Conservation (phyloP, 2,888 invertebrate genomes). For the Myopa testacea region DNA sequence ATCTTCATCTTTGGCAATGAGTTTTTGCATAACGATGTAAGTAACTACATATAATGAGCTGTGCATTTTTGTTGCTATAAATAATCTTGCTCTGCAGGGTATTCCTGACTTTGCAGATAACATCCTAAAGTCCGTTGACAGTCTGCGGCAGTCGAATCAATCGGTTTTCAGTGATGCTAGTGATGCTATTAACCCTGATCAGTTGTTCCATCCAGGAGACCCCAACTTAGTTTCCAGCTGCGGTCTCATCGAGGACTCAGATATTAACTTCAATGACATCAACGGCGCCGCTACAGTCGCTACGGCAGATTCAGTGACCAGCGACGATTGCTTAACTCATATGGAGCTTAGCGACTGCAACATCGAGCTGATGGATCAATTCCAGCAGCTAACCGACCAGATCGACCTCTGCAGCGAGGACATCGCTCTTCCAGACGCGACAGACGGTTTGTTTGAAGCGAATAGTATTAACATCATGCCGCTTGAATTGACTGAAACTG, state of each 20-base stretch:
- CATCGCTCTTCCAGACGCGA: constrained; percentile 54
- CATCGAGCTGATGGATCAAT: constrained; percentile 66
- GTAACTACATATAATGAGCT: background rate
- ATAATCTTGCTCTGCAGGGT: background rate
- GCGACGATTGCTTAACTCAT: constrained; percentile 46
- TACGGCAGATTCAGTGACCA: constrained; percentile 1
- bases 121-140: constrained; percentile 54
- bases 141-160: constrained; percentile 4
- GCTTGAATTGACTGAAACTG: background rate
- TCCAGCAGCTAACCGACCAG: constrained; percentile 61
- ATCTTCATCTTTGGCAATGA: constrained; percentile 61
- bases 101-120: constrained; percentile 60
- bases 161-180: constrained; percentile 17
- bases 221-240: constrained; percentile 58
- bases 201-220: constrained; percentile 57
- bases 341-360: constrained; percentile 64
- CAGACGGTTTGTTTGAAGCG: constrained; percentile 52
- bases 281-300: constrained; percentile 17
- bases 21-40: constrained; percentile 52
- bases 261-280: constrained; percentile 44
- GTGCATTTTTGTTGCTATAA: background rate
- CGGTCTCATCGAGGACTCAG: constrained; percentile 52
- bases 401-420: constrained; percentile 63
- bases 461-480: constrained; percentile 52
- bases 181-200: constrained; percentile 26